A percentile compares a stretch with the other conserved stretches of the same genome.
Evolutionary conservation across 2,888 invertebrate genomes (phyloP).

Genomic region (Strigamia crassipes): DNA sequence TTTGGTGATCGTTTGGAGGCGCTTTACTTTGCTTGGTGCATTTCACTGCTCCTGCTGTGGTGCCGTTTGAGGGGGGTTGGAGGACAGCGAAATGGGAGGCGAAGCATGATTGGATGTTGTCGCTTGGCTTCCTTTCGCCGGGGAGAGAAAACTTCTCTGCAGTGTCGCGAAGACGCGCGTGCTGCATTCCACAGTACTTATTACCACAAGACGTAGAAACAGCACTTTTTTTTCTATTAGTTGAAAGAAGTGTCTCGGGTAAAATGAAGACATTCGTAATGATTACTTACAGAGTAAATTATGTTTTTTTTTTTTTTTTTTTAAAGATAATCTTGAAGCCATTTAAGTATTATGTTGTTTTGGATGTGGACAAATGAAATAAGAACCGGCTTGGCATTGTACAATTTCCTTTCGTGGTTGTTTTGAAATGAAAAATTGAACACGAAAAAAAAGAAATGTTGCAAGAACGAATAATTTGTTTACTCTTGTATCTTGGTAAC

Average conservation of each 20-base stretch:
- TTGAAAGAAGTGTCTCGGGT: background rate
- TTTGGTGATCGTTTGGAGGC: slow-evolving; percentile 14
- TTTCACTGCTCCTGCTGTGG: slow-evolving; percentile 32
- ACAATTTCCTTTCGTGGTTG: background rate
- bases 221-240: slow-evolving; percentile 36
- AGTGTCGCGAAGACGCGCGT: slow-evolving; percentile 23
- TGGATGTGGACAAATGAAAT: background rate
- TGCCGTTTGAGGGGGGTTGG: slow-evolving; percentile 36
- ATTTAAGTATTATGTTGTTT: background rate
- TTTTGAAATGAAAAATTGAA: background rate
- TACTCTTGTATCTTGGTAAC: background rate
- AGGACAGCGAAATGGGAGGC: slow-evolving; percentile 35
- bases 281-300: slow-evolving; percentile 6
- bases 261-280: slow-evolving; percentile 24
- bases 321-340: background rate
- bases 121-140: slow-evolving; percentile 26
- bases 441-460: background rate
- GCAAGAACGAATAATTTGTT: background rate
- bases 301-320: background rate
- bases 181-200: slow-evolving; percentile 35
- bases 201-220: slow-evolving; percentile 6
- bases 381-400: background rate
- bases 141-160: slow-evolving; percentile 22
- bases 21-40: slow-evolving; percentile 25
- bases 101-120: slow-evolving; percentile 42